phyloP scores from a whole-genome alignment of 2,113 vertebrate genomes.

The human region GRCh38 chr7:29851501-29852000 shows the following conservation, averaged over 20 bases:
- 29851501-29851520: neutral
- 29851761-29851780: neutral
- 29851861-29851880: rapidly evolving
- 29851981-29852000: too few species aligned
- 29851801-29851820: neutral
- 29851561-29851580: neutral
- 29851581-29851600: neutral
- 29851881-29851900: neutral
- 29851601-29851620: neutral
- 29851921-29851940: neutral
- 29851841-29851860: neutral
- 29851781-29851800: neutral
- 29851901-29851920: neutral
- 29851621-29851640: neutral
- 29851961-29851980: too few species aligned
- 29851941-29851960: neutral
- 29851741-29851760: neutral
- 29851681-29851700: neutral
- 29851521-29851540: neutral
- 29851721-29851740: neutral
- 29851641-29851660: neutral
- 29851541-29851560: neutral
- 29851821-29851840: neutral
- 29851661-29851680: neutral
- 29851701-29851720: neutral